Conservation (phyloP, 2,797 vertebrate species). For the Buceros bicornis region DNA sequence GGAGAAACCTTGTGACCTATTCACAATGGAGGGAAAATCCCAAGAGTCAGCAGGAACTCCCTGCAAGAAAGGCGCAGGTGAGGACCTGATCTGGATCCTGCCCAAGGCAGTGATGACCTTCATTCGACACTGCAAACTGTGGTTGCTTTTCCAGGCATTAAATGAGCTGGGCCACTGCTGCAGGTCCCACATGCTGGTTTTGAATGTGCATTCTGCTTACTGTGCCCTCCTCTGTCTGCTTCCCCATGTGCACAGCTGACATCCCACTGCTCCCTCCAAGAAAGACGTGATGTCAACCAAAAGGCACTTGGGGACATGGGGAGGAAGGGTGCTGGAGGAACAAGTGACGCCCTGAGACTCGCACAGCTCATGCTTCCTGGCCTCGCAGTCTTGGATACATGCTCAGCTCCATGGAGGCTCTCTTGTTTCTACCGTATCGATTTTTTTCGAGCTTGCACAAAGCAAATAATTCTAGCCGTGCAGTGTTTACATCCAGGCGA, state of each 20-base stretch:
- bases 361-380: not conserved
- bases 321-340: not conserved
- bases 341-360: not conserved
- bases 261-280: not conserved
- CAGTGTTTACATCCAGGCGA: slow-evolving; percentile 33
- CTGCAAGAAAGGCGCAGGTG: not conserved
- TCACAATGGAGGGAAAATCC: not conserved
- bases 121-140: not conserved
- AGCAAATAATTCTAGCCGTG: slow-evolving; percentile 20
- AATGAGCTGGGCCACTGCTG: not conserved
- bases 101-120: not conserved
- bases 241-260: fast-evolving
- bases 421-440: not conserved
- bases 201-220: not conserved
- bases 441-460: not conserved
- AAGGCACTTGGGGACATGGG: not conserved
- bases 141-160: not conserved
- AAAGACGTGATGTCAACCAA: not conserved
- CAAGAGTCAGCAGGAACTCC: not conserved
- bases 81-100: not conserved
- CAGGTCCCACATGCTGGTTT: not conserved
- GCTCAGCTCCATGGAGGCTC: not conserved
- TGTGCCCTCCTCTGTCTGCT: not conserved
- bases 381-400: not conserved
- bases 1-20: not conserved